phyloP scores from a whole-genome alignment of 2,888 invertebrate species.

The Machimus atricapillus region DNA sequence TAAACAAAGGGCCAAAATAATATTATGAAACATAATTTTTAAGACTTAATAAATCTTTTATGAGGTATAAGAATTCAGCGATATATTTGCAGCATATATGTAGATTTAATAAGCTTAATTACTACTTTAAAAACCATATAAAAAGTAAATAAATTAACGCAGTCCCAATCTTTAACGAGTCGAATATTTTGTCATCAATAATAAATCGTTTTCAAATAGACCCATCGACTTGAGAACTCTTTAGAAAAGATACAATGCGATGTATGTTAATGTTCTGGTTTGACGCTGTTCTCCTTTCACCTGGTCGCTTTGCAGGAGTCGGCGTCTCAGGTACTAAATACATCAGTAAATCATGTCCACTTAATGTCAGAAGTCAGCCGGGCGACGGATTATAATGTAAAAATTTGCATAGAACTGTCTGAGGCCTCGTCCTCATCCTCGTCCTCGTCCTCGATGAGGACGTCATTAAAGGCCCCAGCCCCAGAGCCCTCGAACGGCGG shows the following conservation, averaged over 20 bases:
- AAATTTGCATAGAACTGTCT: slow-evolving; percentile 23
- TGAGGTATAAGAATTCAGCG: too few relatives aligned
- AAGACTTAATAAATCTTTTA: too few relatives aligned
- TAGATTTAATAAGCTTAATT: too few relatives aligned
- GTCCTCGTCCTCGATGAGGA: neutral
- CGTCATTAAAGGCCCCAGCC: neutral
- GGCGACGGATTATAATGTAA: slow-evolving; percentile 27
- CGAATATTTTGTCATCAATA: neutral
- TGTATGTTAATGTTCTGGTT: neutral
- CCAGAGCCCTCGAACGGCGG: neutral
- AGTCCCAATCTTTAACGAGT: too few relatives aligned
- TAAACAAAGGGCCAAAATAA: too few relatives aligned
- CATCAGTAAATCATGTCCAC: slow-evolving; percentile 21
- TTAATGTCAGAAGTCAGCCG: slow-evolving; percentile 25
- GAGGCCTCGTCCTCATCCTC: neutral
- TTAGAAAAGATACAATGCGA: neutral
- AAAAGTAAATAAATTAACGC: too few relatives aligned
- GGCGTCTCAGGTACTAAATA: neutral
- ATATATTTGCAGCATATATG: too few relatives aligned
- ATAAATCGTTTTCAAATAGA: neutral
- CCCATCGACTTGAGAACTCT: neutral
- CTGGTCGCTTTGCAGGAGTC: neutral
- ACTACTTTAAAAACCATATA: too few relatives aligned
- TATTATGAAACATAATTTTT: too few relatives aligned
- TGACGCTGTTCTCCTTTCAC: neutral